Evolutionary conservation across 2,888 invertebrate species (phyloP).

Genomic region (Carterocephalus palaemon): DNA sequence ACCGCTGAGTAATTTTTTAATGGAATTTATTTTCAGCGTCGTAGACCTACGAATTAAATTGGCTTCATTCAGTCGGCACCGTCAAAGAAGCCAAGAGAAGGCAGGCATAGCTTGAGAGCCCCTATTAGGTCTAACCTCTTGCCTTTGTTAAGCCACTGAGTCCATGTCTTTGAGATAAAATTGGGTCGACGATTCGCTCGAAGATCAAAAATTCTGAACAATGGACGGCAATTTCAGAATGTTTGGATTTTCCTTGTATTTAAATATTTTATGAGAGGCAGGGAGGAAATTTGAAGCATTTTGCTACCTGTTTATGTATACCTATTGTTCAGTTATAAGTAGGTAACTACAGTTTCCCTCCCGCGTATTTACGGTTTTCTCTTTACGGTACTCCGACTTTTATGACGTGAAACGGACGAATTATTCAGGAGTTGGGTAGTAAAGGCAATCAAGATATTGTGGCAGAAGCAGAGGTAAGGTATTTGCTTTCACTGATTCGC

Average conservation of each 20-base stretch:
- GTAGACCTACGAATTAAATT: slow-evolving; percentile 58
- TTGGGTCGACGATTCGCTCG: slow-evolving; percentile 60
- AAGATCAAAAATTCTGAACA: slow-evolving; percentile 54
- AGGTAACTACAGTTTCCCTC: too few relatives aligned
- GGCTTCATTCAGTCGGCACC: slow-evolving; percentile 57
- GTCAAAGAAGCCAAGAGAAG: slow-evolving; percentile 53
- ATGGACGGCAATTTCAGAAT: slow-evolving; percentile 19
- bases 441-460: too few relatives aligned
- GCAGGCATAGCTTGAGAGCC: slow-evolving; percentile 55
- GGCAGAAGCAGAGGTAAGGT: too few relatives aligned
- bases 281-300: neutral
- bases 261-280: neutral
- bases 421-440: too few relatives aligned
- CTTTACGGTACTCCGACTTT: too few relatives aligned
- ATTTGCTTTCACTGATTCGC: too few relatives aligned
- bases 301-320: too few relatives aligned
- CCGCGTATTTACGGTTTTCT: too few relatives aligned
- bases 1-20: too few relatives aligned
- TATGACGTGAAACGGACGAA: too few relatives aligned
- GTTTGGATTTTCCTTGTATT: slow-evolving; percentile 4
- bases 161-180: slow-evolving; percentile 72
- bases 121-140: slow-evolving; percentile 69
- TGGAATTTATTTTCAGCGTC: slow-evolving; percentile 29
- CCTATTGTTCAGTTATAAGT: neutral
- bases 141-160: slow-evolving; percentile 59